phyloP scores from a whole-genome alignment of 1,140 invertebrate species.

The Hycleus phaleratus region DNA sequence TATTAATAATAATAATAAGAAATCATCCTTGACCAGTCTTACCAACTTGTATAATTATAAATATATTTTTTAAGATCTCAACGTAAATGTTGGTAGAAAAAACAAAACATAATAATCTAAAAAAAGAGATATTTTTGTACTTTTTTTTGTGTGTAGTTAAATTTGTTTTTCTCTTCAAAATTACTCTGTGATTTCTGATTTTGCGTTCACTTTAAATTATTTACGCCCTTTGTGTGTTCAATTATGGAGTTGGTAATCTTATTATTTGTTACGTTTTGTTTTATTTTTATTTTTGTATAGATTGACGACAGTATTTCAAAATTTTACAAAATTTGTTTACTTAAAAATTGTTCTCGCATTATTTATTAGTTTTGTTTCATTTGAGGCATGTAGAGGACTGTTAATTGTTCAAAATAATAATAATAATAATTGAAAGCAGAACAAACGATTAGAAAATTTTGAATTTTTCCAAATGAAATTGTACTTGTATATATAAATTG shows the following conservation, averaged over 20 bases:
- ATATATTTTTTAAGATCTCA: constrained; percentile 1
- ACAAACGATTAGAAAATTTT: neutral
- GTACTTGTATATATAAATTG: neutral
- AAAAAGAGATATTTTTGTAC: constrained; percentile 3
- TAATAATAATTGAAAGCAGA: neutral
- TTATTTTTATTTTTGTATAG: too few relatives aligned
- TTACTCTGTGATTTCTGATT: neutral
- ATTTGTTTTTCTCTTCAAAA: too few relatives aligned
- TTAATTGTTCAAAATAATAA: neutral
- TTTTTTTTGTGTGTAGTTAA: neutral
- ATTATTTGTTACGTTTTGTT: too few relatives aligned
- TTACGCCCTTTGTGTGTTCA: constrained; percentile 1
- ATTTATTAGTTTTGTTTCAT: too few relatives aligned
- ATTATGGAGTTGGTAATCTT: constrained; percentile 11
- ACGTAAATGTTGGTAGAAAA: neutral
- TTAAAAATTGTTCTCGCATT: too few relatives aligned
- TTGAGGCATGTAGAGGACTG: too few relatives aligned
- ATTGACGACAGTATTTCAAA: too few relatives aligned
- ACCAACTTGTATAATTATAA: constrained; percentile 3
- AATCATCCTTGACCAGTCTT: neutral
- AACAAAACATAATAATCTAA: too few relatives aligned
- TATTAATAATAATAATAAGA: neutral
- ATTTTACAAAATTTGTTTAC: too few relatives aligned
- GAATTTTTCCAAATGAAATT: neutral
- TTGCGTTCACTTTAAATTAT: too few relatives aligned